A percentile compares a stretch with the other conserved stretches of the same genome.
Conservation (phyloP, 2,888 invertebrate species). For the Thecocarcelia acutangulata region DNA sequence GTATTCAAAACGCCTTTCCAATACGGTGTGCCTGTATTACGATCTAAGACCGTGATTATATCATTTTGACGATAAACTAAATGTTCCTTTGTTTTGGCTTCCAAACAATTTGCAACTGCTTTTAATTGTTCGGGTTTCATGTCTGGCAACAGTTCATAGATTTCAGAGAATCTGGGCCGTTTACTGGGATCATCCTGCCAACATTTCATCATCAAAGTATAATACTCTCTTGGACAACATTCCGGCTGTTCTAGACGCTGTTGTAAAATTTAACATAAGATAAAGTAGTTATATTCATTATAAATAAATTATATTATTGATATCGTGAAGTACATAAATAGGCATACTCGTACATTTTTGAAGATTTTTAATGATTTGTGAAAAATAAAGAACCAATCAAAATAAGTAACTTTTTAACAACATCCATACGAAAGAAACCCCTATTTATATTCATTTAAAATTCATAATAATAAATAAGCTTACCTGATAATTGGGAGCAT, state of each 20-base stretch:
- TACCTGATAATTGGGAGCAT: constrained; percentile 93
- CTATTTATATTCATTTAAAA: too few relatives aligned
- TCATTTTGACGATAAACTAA: constrained; percentile 93
- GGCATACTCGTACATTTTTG: too few relatives aligned
- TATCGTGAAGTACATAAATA: too few relatives aligned
- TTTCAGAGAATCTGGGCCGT: constrained; percentile 94
- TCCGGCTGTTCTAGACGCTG: constrained; percentile 95
- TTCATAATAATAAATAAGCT: background rate
- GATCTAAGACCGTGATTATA: constrained; percentile 95
- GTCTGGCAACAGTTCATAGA: constrained; percentile 89
- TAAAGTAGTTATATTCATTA: constrained; percentile 10
- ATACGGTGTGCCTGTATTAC: constrained; percentile 86
- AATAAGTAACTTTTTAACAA: too few relatives aligned
- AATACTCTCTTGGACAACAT: constrained; percentile 96
- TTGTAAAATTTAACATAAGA: background rate
- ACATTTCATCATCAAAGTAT: constrained; percentile 95
- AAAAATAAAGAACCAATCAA: too few relatives aligned
- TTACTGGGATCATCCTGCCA: constrained; percentile 96
- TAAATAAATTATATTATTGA: background rate
- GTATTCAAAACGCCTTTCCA: constrained; percentile 96
- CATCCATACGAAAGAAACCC: too few relatives aligned
- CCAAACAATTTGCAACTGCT: constrained; percentile 84
- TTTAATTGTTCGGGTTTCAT: constrained; percentile 96
- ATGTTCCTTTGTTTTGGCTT: constrained; percentile 85
- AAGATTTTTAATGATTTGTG: too few relatives aligned